Evolutionary conservation across 64 coral and sea anemone species (phyloP).

Genomic region (Porites australiensis): DNA sequence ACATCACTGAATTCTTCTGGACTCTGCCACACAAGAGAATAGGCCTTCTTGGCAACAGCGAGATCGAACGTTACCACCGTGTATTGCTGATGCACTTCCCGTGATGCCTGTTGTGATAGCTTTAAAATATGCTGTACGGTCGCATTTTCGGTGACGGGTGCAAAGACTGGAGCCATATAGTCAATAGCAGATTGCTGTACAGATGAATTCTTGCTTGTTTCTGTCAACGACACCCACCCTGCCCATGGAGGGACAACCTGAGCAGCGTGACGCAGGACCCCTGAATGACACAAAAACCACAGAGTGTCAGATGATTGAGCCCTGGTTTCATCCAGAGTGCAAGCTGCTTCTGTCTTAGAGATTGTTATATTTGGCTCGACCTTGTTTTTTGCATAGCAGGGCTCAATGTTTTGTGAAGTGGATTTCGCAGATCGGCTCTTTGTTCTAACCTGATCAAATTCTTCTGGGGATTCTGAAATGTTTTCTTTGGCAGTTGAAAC

Average conservation of each 20-base stretch:
- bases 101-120: constrained; percentile 15
- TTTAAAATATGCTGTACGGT: constrained; percentile 42
- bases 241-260: constrained; percentile 19
- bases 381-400: constrained; percentile 47
- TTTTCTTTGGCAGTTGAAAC: not conserved
- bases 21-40: constrained; percentile 25
- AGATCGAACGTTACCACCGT: constrained; percentile 47
- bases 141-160: constrained; percentile 41
- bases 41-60: constrained; percentile 39
- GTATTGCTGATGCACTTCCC: constrained; percentile 23
- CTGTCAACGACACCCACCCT: constrained; percentile 42
- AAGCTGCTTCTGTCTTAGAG: not conserved
- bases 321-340: not conserved
- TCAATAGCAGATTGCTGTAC: constrained; percentile 30
- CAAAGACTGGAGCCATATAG: constrained; percentile 52
- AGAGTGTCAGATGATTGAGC: constrained; percentile 6
- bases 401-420: constrained; percentile 27
- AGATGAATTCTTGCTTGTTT: not conserved
- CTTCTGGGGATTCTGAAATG: not conserved
- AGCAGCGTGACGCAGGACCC: not conserved
- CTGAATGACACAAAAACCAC: constrained; percentile 25
- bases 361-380: constrained; percentile 26
- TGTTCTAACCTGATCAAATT: not conserved
- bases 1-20: constrained; percentile 24
- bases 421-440: constrained; percentile 9